A percentile compares a stretch with the other conserved stretches of the same genome.
Evolutionary conservation across 1,140 invertebrate species (phyloP).

Genomic region (Panulirus ornatus): DNA sequence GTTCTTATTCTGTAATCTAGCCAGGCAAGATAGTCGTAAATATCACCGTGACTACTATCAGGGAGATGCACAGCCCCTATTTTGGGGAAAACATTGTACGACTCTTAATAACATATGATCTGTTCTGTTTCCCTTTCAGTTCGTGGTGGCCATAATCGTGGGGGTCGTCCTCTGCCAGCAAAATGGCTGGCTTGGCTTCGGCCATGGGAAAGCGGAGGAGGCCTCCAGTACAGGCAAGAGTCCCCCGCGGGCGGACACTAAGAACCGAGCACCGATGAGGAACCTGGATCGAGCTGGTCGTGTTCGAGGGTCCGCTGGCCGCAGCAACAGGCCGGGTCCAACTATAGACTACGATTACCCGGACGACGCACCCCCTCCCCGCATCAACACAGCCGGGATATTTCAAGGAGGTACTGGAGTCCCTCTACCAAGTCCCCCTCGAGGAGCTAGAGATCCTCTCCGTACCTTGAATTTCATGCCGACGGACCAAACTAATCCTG

Average conservation of each 20-base stretch:
- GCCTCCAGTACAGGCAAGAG: not conserved
- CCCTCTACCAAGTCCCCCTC: not conserved
- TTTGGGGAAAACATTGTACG: no score
- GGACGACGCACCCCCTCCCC: slow-evolving; percentile 16
- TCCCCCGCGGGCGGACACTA: not conserved
- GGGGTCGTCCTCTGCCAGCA: slow-evolving; percentile 73
- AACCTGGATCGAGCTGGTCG: slow-evolving; percentile 13
- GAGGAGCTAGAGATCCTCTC: slow-evolving; percentile 10
- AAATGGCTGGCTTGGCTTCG: slow-evolving; percentile 74
- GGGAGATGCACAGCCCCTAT: no score
- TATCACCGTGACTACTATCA: no score
- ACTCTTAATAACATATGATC: no score
- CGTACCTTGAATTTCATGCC: slow-evolving; percentile 49
- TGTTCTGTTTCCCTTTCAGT: slow-evolving; percentile 56
- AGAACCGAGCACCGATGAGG: slow-evolving; percentile 17
- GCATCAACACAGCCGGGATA: slow-evolving; percentile 13
- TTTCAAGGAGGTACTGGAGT: slow-evolving; percentile 5
- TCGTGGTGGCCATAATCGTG: slow-evolving; percentile 74
- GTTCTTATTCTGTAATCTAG: no score
- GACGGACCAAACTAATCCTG: slow-evolving; percentile 18
- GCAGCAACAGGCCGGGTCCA: slow-evolving; percentile 43
- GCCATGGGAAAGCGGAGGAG: slow-evolving; percentile 15
- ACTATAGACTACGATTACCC: slow-evolving; percentile 67
- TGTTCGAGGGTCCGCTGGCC: slow-evolving; percentile 26
- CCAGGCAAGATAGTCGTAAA: no score